Evolutionary conservation across 2,888 invertebrate species (phyloP).

Genomic region (Gisinianus flammeolus): DNA sequence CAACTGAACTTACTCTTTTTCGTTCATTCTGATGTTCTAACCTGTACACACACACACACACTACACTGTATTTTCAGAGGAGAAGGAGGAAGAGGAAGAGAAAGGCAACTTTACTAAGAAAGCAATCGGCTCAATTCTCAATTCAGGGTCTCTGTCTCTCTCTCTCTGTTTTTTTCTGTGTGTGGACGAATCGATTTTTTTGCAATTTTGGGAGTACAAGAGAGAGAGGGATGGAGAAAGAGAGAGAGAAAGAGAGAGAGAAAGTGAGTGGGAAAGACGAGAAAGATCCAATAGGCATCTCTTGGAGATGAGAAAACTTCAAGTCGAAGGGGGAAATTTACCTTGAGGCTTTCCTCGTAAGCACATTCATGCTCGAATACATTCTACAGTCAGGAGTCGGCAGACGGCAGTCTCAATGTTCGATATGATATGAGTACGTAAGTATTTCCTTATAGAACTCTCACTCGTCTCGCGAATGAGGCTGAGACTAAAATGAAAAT

Average conservation of each 20-base stretch:
- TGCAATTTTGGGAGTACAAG: neutral
- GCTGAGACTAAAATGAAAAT: no score
- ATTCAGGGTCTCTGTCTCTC: no score
- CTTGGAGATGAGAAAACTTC: neutral
- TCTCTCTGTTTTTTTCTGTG: neutral
- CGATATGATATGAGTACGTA: neutral
- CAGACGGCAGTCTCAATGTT: neutral
- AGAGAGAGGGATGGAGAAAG: neutral
- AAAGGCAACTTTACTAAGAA: neutral
- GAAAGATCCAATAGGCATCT: neutral
- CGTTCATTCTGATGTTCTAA: no score
- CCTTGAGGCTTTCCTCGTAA: neutral
- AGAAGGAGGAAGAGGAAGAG: neutral
- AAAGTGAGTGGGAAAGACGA: neutral
- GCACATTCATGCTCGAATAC: neutral
- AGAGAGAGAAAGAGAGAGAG: neutral
- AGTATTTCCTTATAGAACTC: neutral
- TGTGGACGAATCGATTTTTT: constrained; percentile 13
- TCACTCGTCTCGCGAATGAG: neutral
- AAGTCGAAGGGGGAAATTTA: neutral
- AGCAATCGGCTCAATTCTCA: constrained; percentile 19
- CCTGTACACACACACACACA: no score
- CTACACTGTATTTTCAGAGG: no score
- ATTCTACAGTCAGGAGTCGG: neutral
- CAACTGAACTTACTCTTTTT: neutral